Base-by-base conservation (phyloP, 2,888 invertebrate genomes). In the Cremastinae sp. region DNA sequence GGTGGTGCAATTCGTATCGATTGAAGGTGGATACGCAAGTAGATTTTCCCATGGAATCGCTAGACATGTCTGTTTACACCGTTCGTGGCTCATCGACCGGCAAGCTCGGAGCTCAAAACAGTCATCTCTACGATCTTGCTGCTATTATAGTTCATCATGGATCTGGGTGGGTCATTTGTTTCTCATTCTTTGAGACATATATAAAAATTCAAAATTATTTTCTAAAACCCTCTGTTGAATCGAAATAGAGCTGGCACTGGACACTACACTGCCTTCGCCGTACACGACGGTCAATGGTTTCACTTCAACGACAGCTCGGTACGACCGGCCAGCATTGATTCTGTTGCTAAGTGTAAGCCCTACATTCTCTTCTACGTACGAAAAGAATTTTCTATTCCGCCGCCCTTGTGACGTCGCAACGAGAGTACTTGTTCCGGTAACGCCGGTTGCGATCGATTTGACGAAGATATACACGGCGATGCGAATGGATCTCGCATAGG, bases 261-360 rank as follows among this genome's bases (percentile, higher is more conserved):
- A 38, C 96, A 96, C 90, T 96, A 96, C 91, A 96, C 96, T 70
- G 94, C 96, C 77, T 96, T 95, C 90, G 96, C 95, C 54, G 93
- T 93, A 81, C 94, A 95, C 91, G 94, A 94, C 82, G 93, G 93
- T 58, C 93, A 93, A 81, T 96, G 96, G 96, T 94, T 94, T 90
- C 95, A 96, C 90, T 96, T 96, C 91, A 96, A 96, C 91, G 96
- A 96, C 90, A 94, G 95, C 84, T 93, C 94, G 0, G 96, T 96
- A n/a, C 93, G 95, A 41, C 92, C 93, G 18, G 92, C 93, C 53
- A 93, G 93, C 81, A 91, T 92, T 16, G 91, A 91, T 49, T 92
- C 93, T 0, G 96, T 96, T 58, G 93, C 93, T 14, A 92, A 93
- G 81, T 95, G 95, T 90, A 96, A 96, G 90, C 95, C 96, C 12